Conservation (phyloP, 2,113 vertebrate species). For the Leptocoma aspasia region DNA sequence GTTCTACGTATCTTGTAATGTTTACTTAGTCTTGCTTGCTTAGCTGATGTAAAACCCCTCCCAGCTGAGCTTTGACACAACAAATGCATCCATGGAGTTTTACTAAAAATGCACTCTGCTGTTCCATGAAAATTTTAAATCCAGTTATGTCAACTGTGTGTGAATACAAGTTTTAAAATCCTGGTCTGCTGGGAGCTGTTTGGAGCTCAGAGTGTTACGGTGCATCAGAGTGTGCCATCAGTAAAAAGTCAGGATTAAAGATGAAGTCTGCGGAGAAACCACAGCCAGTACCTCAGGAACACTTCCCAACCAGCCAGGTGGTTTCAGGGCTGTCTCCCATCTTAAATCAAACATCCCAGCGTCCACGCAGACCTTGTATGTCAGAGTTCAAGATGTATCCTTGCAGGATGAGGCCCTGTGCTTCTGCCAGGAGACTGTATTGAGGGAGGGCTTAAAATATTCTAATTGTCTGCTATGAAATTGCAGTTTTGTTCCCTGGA, state of each 20-base stretch:
- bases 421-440: not conserved
- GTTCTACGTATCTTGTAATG: not conserved
- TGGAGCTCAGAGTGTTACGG: not conserved
- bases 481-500: constrained; percentile 54
- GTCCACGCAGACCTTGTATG: not conserved
- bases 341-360: not conserved
- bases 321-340: not conserved
- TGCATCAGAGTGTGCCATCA: not conserved
- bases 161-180: not conserved
- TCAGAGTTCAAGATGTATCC: not conserved
- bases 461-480: constrained; percentile 63
- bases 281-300: not conserved
- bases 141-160: not conserved
- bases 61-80: not conserved
- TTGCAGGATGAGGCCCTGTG: not conserved
- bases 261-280: not conserved
- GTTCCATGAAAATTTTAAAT: not conserved
- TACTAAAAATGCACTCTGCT: not conserved
- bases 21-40: not conserved
- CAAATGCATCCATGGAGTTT: not conserved
- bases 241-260: not conserved
- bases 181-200: not conserved
- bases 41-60: not conserved
- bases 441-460: constrained; percentile 16
- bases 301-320: not conserved